These are phyloP conservation scores for Rhagologus leucostigma DNA, from an alignment of 2,113 vertebrate species.

Conservation along the genomic window DNA sequence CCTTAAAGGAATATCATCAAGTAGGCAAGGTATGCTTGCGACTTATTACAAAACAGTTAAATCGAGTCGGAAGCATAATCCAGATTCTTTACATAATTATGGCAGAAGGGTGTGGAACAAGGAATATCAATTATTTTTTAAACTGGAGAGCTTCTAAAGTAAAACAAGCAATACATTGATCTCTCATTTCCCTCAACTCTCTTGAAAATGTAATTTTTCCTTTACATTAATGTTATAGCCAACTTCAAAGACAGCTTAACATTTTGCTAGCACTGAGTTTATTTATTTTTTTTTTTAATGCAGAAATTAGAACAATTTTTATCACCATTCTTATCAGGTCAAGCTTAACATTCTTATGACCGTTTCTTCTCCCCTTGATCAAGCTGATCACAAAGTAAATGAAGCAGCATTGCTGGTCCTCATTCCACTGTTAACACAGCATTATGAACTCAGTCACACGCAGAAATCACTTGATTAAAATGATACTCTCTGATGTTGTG, in stretches of 20 bases:
- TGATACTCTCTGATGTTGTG: accelerated
- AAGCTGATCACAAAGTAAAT: background rate
- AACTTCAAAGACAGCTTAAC: background rate
- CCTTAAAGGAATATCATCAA: conserved; percentile 61
- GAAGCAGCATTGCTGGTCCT: background rate
- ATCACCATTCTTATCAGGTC: background rate
- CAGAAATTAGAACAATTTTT: background rate
- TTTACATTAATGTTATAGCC: background rate
- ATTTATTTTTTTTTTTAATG: background rate
- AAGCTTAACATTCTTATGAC: background rate
- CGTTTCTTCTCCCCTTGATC: background rate
- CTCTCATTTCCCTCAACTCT: background rate
- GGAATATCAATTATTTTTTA: conserved; percentile 3
- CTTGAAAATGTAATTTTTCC: background rate
- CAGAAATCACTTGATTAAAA: background rate
- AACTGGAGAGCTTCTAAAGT: background rate
- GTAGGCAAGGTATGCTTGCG: conserved; percentile 42
- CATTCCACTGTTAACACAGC: background rate
- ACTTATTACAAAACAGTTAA: conserved; percentile 55
- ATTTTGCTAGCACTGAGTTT: background rate
- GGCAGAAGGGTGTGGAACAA: conserved; percentile 35
- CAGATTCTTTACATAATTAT: conserved; percentile 64
- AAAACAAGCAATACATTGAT: background rate
- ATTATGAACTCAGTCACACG: background rate
- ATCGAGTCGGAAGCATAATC: conserved; percentile 49